Conservation (phyloP, 2,797 vertebrate genomes). For the Garrulus glandarius region DNA sequence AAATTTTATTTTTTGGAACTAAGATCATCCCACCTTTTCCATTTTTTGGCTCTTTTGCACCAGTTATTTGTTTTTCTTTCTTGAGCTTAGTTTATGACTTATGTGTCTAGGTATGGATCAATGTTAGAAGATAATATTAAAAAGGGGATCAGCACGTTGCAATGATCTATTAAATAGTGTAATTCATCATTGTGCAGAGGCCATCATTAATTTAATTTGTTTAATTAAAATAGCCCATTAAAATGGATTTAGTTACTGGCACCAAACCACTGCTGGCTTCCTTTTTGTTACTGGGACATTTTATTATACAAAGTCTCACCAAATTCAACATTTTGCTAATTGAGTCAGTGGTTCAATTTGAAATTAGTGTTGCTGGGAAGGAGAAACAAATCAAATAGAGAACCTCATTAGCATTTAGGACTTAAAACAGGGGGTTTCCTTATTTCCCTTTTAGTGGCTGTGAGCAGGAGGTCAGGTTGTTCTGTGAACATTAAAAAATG, state of each 20-base stretch:
- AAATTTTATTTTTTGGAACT: not conserved
- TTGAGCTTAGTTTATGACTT: not conserved
- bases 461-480: constrained; percentile 36
- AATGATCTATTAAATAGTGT: not conserved
- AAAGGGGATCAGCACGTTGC: not conserved
- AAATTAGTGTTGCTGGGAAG: constrained; percentile 27
- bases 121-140: not conserved
- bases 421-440: not conserved
- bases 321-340: constrained; percentile 36
- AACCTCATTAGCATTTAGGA: constrained; percentile 28
- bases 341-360: constrained; percentile 30
- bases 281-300: constrained; percentile 26
- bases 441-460: not conserved
- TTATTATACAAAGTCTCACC: not conserved
- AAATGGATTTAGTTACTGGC: constrained; percentile 34
- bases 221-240: constrained; percentile 51
- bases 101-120: not conserved
- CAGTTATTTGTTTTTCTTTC: not conserved
- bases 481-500: constrained; percentile 42
- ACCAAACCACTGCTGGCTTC: not conserved
- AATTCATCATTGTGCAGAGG: not conserved
- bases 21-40: not conserved
- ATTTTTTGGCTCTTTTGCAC: not conserved
- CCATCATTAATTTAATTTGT: constrained; percentile 49
- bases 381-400: constrained; percentile 35